Base-by-base conservation (phyloP, 2,888 invertebrate genomes). In the Marasmarcha lunaedactyla region DNA sequence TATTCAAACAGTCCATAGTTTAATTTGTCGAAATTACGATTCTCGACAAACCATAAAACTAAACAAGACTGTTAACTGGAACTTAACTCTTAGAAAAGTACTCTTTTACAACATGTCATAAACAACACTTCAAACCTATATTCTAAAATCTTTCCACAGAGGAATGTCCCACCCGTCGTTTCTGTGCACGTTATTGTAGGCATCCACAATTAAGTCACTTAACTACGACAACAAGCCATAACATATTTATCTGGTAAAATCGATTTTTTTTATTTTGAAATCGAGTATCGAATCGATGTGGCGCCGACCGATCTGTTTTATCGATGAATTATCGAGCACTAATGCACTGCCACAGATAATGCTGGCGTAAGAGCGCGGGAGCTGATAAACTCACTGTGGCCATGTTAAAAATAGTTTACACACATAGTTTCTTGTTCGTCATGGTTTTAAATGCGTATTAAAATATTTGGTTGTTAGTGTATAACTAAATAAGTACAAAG, bases 371-470 rank as follows among this genome's bases (percentile, higher is more conserved):
- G 77, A 77, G 78, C 76, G 63, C 77, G 63, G 78, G 71, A 65
- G 77, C 78, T 71, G 81, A 83, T 81, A 79, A 71, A 69, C 71
- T 60, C 77, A 57, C 77, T 79, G 81, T 81, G 79, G 78, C 63
- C 79, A 74, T 79, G 81, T 79, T 79, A 74, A 76, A 79, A 79
- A 81, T 79, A 78, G 77, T 79, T 72, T 76, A 79, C 77, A 77
- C 67, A 74, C 71, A 77, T 79, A 78, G 72, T 71, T 73, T 66
- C 20, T 20, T 62, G 66, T 62, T 56, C 59, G 47, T 55, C 53
- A 54, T 56, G 65, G 61, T 57, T 54, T 60, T 58, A 53, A 55
- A 52, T 45, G 33, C 15, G 44, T 39, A 39, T 26, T 20, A n/a
- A 20, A 33, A 12, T 33, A 33, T 46, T 42, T 33, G 36, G n/a